Conservation (phyloP, 2,113 vertebrate species). For the Noturus placidus region DNA sequence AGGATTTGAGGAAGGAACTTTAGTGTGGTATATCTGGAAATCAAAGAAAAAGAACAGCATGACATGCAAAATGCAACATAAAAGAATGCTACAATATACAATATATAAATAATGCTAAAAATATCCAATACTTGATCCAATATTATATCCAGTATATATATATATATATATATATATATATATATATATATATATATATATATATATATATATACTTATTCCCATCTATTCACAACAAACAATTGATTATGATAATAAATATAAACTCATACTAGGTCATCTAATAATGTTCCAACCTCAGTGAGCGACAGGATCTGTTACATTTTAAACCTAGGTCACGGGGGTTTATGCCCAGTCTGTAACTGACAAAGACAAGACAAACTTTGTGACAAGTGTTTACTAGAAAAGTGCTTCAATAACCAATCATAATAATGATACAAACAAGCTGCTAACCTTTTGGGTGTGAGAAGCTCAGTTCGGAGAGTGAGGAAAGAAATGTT, state of each 20-base stretch:
- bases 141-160: no score
- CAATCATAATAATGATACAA: constrained; percentile 65
- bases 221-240: background rate
- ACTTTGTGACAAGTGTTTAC: constrained; percentile 17
- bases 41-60: constrained; percentile 28
- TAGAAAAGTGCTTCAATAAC: constrained; percentile 39
- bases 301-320: background rate
- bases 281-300: background rate
- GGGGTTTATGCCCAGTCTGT: background rate
- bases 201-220: no score
- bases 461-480: constrained; percentile 54
- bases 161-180: no score
- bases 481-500: constrained; percentile 40
- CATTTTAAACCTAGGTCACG: background rate
- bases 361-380: constrained; percentile 18
- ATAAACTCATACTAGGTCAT: background rate
- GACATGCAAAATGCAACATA: background rate
- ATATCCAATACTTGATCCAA: no score
- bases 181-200: no score
- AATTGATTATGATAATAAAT: background rate
- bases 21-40: constrained; percentile 27
- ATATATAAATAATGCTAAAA: background rate
- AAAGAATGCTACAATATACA: background rate
- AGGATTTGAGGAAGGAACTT: constrained; percentile 8
- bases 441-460: constrained; percentile 70